phyloP scores from a whole-genome alignment of 2,797 vertebrate genomes.

The Microctenopoma lineatum region DNA sequence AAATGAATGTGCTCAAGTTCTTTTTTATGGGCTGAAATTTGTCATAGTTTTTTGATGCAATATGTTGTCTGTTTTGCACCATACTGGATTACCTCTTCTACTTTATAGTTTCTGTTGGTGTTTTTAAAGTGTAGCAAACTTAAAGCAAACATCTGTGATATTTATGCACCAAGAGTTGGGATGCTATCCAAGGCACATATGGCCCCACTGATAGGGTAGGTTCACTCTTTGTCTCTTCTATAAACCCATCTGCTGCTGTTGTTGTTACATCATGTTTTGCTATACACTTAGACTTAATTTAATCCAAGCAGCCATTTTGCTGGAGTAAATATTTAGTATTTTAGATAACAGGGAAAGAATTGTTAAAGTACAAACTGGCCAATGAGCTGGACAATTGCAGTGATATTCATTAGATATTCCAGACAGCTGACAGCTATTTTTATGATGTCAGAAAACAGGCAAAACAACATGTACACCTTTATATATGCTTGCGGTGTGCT shows the following conservation, averaged over 20 bases:
- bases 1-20: constrained; percentile 12
- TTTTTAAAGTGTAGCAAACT: constrained; percentile 70
- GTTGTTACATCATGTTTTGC: constrained; percentile 72
- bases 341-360: not conserved
- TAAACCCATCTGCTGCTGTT: constrained; percentile 79
- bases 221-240: constrained; percentile 79
- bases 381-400: not conserved
- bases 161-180: constrained; percentile 78
- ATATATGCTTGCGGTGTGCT: no score
- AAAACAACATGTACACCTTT: no score
- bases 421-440: no score
- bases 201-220: constrained; percentile 76
- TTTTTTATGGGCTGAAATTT: constrained; percentile 14
- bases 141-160: constrained; percentile 82
- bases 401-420: not conserved
- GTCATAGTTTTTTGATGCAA: constrained; percentile 47
- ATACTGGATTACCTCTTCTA: constrained; percentile 51
- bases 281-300: constrained; percentile 57
- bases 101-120: constrained; percentile 61
- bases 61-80: constrained; percentile 48
- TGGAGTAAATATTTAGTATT: constrained; percentile 9
- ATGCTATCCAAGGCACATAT: constrained; percentile 79
- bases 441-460: no score
- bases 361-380: not conserved
- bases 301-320: constrained; percentile 53